These are phyloP conservation scores for Steromphala cineraria DNA, from an alignment of 2,888 invertebrate species.

Conservation along the genomic window DNA sequence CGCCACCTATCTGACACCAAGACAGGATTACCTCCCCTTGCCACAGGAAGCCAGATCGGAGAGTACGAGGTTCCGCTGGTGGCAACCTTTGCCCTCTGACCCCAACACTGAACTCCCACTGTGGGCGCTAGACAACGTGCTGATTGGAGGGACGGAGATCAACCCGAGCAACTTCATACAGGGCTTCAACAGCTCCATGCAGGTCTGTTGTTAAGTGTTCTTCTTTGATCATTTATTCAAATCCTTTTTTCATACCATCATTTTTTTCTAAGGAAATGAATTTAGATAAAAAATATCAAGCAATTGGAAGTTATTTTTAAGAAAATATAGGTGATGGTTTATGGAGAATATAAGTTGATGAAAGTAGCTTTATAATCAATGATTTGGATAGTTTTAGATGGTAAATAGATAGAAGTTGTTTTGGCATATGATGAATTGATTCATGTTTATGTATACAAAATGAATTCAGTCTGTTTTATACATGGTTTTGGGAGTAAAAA, in stretches of 20 bases:
- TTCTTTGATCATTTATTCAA: no score
- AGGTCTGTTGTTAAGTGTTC: neutral
- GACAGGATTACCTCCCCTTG: conserved; percentile 68
- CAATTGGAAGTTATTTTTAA: no score
- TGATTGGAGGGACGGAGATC: conserved; percentile 75
- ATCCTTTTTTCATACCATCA: no score
- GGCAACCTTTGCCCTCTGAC: conserved; percentile 63
- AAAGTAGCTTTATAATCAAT: no score
- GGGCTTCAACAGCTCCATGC: conserved; percentile 60
- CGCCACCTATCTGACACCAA: conserved; percentile 59
- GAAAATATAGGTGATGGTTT: no score
- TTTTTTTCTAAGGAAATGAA: no score
- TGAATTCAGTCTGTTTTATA: neutral
- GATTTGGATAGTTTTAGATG: no score
- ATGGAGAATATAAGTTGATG: no score
- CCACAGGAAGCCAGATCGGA: conserved; percentile 67
- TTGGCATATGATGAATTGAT: no score
- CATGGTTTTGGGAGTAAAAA: neutral
- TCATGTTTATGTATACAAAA: no score
- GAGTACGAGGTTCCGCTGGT: conserved; percentile 70
- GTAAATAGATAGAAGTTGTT: no score
- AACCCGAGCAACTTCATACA: conserved; percentile 72
- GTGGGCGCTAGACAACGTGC: conserved; percentile 75
- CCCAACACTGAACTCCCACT: conserved; percentile 54
- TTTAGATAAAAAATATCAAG: no score